Percentiles rank a stretch among this genome's conserved stretches.
Conservation (phyloP, 2,888 invertebrate genomes). For the Caenorhabditis plicata region DNA sequence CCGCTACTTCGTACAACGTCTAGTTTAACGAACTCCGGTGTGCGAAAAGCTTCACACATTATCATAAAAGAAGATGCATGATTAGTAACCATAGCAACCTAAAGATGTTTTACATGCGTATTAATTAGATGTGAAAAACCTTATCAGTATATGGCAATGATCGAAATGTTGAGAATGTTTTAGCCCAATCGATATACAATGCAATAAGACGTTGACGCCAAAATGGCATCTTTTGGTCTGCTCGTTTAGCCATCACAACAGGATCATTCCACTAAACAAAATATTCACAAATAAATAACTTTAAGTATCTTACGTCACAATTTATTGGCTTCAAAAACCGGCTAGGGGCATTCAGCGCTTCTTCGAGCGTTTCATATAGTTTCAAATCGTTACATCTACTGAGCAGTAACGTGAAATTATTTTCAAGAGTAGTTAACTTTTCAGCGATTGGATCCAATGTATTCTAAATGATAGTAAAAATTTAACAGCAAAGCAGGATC, state of each 20-base stretch:
- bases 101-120: constrained; percentile 1
- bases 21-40: constrained; percentile 55
- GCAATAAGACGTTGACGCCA: constrained; percentile 62
- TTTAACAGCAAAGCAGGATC: no score
- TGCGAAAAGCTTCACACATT: constrained; percentile 65
- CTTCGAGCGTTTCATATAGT: constrained; percentile 56
- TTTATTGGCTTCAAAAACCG: constrained; percentile 56
- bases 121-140: constrained; percentile 30
- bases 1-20: constrained; percentile 18
- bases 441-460: constrained; percentile 55
- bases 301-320: constrained; percentile 42
- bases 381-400: constrained; percentile 49
- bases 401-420: constrained; percentile 60
- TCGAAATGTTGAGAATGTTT: constrained; percentile 59
- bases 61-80: constrained; percentile 64
- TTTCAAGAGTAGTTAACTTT: constrained; percentile 55
- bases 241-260: constrained; percentile 43
- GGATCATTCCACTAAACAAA: constrained; percentile 55
- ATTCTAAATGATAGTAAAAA: constrained; percentile 5
- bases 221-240: constrained; percentile 60
- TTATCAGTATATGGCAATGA: constrained; percentile 63
- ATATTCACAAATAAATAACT: not conserved
- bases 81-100: constrained; percentile 63
- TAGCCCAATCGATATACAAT: constrained; percentile 64
- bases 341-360: constrained; percentile 54